Base-by-base conservation (phyloP, 2,888 invertebrate species). In the Drosophila yooni region DNA sequence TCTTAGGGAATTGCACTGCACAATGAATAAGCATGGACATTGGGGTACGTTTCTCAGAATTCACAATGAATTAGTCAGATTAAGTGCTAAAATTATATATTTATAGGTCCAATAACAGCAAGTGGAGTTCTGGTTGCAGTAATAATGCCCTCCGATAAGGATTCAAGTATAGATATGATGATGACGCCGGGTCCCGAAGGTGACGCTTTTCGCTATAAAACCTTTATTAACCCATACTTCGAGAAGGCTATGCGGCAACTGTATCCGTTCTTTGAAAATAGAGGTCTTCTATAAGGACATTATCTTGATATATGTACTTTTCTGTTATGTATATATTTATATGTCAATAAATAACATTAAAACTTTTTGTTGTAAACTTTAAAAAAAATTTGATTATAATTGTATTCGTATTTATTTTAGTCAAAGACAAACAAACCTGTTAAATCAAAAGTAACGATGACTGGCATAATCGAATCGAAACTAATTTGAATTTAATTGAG, bases 261-360 rank as follows among this genome's bases (percentile, higher is more conserved):
- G 38, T 64, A 87, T 38, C 92, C 91, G 18, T 93, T 91, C 66
- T 85, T 92, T 52, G 81, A 91, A 4, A 82, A 91, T 38, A 90
- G 86, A 36, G 92, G 93, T 0, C 58, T 89, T 15, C 40, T 83
- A 70, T 58, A 58, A 40, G 8, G 3, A 21, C 15, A 54, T 31
- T 51, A 43, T 7, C 10, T n/a, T 1, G 46, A 25, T 29, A 53
- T 29, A 10, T 11, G 4, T 15, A 18, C 27, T n/a, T 11, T 27
- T 34, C 31, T 15, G 11, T 15, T n/a, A 27, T 60, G 7, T 52
- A 18, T 11, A 40, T 50, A 29, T 54, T 52, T 11, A 43, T 48
- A 56, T 62, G 18, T 61, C 33, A 46, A 27, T n/a, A 36, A 56
- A 18, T 33, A 5, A 46, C 21, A 61, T 57, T 57, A n/a, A 33